Evolutionary conservation across 2,797 vertebrate species (phyloP).

Genomic region (Tympanoctomys barrerae): DNA sequence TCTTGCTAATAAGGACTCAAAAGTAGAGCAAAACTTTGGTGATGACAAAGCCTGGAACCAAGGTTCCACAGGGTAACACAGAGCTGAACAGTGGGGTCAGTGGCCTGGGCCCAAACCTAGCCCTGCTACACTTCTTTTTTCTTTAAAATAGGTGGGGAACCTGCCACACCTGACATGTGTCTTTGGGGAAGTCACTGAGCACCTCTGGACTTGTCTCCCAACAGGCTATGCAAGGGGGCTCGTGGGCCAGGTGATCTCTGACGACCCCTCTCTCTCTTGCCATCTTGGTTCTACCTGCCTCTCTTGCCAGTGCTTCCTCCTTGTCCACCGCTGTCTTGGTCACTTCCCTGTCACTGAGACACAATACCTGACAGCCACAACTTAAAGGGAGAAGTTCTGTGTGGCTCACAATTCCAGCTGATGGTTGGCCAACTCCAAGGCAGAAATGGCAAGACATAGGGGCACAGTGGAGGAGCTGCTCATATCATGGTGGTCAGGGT

Average conservation of each 20-base stretch:
- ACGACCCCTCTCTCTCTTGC: background rate
- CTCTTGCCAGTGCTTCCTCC: background rate
- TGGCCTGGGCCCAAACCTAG: background rate
- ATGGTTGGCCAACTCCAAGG: background rate
- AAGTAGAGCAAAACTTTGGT: conserved; percentile 32
- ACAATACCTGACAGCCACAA: background rate
- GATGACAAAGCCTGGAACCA: background rate
- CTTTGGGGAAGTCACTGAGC: background rate
- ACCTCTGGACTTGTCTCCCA: background rate
- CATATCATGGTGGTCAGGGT: background rate
- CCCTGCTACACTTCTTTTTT: background rate
- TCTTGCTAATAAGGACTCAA: background rate
- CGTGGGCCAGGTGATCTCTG: background rate
- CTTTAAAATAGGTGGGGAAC: background rate
- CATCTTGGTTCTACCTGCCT: background rate
- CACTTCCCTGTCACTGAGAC: background rate
- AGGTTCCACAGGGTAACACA: background rate
- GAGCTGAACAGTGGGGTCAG: background rate
- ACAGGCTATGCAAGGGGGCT: background rate
- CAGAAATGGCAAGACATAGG: background rate
- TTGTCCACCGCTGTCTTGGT: background rate
- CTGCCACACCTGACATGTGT: background rate
- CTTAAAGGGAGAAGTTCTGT: background rate
- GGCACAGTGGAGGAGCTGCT: background rate
- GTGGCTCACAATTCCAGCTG: background rate